phyloP scores from a whole-genome alignment of 2,113 vertebrate genomes.

The Uropsilus gracilis region DNA sequence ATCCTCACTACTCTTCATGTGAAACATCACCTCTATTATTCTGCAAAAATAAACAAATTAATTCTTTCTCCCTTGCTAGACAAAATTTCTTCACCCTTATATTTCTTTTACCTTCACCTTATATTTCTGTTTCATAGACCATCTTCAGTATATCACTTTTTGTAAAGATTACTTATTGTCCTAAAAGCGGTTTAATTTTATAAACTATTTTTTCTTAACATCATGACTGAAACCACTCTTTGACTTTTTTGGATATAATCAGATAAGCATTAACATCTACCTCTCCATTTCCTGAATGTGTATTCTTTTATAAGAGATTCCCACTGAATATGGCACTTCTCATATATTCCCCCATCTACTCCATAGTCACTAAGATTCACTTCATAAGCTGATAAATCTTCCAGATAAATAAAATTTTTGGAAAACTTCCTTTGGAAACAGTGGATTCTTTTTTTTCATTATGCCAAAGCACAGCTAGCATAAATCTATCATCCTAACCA shows the following conservation, averaged over 20 bases:
- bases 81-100: neutral
- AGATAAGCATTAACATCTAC: conserved; percentile 50
- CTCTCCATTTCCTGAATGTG: conserved; percentile 58
- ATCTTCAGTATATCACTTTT: neutral
- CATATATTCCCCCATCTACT: neutral
- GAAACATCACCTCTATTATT: neutral
- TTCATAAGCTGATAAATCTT: neutral
- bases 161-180: conserved; percentile 8
- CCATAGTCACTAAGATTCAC: neutral
- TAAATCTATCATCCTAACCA: neutral
- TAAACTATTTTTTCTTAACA: conserved; percentile 52
- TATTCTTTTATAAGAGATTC: conserved; percentile 41
- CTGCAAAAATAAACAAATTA: neutral
- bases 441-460: neutral
- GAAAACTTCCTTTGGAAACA: neutral
- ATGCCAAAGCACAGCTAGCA: neutral
- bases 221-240: neutral
- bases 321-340: neutral
- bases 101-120: neutral
- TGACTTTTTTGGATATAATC: conserved; percentile 33
- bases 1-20: neutral
- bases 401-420: neutral
- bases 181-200: conserved; percentile 42
- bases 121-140: neutral
- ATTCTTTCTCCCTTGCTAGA: neutral